These are phyloP conservation scores for Drosophila dunni DNA, from an alignment of 1,140 invertebrate genomes.

Conservation along the genomic window DNA sequence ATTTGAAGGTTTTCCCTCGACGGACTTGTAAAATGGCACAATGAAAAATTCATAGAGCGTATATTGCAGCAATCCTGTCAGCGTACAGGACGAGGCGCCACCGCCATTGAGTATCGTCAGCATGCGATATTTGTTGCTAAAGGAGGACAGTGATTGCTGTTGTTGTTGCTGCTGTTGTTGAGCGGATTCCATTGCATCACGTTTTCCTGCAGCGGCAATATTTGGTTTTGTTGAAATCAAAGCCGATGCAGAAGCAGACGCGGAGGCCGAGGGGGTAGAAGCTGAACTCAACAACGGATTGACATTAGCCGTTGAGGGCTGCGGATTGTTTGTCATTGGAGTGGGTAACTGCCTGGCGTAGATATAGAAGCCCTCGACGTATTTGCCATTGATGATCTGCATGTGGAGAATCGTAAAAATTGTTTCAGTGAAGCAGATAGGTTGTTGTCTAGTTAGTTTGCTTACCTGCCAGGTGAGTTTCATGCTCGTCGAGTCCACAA, in stretches of 20 bases:
- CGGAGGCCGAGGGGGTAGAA: conserved; percentile 36
- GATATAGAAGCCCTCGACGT: conserved; percentile 88
- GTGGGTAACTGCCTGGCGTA: conserved; percentile 85
- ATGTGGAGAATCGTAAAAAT: conserved; percentile 44
- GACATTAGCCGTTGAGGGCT: conserved; percentile 50
- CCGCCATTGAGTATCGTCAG: conserved; percentile 87
- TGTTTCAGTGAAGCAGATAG: neutral
- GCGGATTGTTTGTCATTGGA: conserved; percentile 61
- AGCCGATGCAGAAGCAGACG: conserved; percentile 72
- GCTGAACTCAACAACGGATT: conserved; percentile 67
- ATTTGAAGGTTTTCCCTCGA: conserved; percentile 92
- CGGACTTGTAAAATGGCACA: conserved; percentile 91
- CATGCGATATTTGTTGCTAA: conserved; percentile 87
- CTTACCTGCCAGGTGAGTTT: conserved; percentile 93
- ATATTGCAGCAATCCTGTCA: conserved; percentile 89
- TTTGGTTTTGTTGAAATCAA: conserved; percentile 84
- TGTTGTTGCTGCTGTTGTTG: conserved; percentile 34
- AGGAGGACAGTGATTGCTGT: conserved; percentile 13
- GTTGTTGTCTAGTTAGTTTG: neutral
- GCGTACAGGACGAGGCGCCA: conserved; percentile 88
- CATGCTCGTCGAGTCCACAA: conserved; percentile 92
- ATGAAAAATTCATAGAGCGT: conserved; percentile 91
- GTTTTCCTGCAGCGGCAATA: conserved; percentile 82
- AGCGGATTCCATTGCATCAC: conserved; percentile 64
- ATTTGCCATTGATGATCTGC: conserved; percentile 87